Conservation (phyloP, 2,113 vertebrate genomes). For the Pygathrix nemaeus region DNA sequence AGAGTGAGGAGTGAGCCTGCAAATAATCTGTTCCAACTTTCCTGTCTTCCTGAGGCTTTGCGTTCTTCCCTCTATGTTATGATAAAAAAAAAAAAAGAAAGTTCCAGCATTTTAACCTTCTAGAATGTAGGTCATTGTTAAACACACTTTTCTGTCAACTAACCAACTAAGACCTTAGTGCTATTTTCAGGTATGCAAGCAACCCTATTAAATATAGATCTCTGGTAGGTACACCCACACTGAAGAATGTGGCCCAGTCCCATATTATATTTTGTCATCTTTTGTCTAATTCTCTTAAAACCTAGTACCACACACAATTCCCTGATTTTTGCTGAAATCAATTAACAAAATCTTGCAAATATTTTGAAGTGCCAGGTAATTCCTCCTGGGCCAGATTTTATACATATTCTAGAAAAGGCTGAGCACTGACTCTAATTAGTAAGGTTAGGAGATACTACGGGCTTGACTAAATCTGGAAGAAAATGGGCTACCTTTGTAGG, state of each 20-base stretch:
- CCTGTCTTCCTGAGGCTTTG: background rate
- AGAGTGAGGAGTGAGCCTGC: background rate
- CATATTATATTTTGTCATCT: background rate
- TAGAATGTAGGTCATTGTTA: background rate
- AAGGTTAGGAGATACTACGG: background rate
- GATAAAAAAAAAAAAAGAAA: background rate
- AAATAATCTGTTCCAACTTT: background rate
- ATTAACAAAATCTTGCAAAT: background rate
- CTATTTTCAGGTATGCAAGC: background rate
- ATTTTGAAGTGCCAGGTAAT: background rate
- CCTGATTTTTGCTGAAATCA: background rate
- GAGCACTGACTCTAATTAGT: background rate
- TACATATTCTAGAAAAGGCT: background rate
- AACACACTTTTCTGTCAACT: background rate
- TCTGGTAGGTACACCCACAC: background rate
- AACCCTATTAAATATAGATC: background rate
- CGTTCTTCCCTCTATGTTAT: background rate
- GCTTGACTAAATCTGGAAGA: background rate
- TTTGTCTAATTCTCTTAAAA: background rate
- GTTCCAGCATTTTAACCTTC: background rate
- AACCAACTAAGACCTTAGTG: background rate
- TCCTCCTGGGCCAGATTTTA: background rate
- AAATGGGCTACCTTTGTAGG: background rate
- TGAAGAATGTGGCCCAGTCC: background rate
- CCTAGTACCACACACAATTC: accelerated